A percentile compares a stretch with the other conserved stretches of the same genome.
phyloP scores from a whole-genome alignment of 2,797 vertebrate genomes.

The Phalloptychus januarius region DNA sequence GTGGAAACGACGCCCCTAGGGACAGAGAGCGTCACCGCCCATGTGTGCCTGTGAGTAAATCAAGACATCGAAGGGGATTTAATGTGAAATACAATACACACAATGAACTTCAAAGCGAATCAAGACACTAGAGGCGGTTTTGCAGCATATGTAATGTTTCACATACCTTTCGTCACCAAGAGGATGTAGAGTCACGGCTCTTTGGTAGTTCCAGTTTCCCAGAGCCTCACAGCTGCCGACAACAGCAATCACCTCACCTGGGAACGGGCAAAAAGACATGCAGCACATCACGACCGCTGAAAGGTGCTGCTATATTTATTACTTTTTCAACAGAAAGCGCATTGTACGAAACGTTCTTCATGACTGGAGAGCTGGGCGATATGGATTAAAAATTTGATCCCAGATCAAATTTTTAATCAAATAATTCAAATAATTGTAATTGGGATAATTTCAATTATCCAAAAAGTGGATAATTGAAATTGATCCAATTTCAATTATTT shows the following conservation, averaged over 20 bases:
- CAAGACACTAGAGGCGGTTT: neutral
- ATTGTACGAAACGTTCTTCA: neutral
- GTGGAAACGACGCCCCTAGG: constrained; percentile 77
- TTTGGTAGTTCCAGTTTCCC: constrained; percentile 89
- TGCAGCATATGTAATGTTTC: neutral
- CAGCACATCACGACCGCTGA: neutral
- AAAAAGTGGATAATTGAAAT: too few species aligned
- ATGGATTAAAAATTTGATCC: too few species aligned
- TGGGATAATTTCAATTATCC: too few species aligned
- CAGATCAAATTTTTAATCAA: too few species aligned
- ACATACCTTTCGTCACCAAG: constrained; percentile 72
- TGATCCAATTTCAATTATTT: too few species aligned
- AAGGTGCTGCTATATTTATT: too few species aligned
- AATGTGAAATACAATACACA: neutral
- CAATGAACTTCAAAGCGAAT: neutral
- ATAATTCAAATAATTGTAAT: too few species aligned
- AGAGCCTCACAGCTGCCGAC: constrained; percentile 90
- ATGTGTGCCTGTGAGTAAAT: constrained; percentile 74
- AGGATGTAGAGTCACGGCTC: constrained; percentile 83
- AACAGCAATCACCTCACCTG: constrained; percentile 92
- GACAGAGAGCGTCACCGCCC: constrained; percentile 84
- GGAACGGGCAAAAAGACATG: constrained; percentile 6
- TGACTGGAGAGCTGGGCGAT: too few species aligned
- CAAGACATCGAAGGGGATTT: neutral
- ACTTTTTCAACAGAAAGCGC: neutral